Evolutionary conservation across 2,888 invertebrate species (phyloP), one percentile per base, ranked within the genome.

Genomic region (Andrena praecox): DNA sequence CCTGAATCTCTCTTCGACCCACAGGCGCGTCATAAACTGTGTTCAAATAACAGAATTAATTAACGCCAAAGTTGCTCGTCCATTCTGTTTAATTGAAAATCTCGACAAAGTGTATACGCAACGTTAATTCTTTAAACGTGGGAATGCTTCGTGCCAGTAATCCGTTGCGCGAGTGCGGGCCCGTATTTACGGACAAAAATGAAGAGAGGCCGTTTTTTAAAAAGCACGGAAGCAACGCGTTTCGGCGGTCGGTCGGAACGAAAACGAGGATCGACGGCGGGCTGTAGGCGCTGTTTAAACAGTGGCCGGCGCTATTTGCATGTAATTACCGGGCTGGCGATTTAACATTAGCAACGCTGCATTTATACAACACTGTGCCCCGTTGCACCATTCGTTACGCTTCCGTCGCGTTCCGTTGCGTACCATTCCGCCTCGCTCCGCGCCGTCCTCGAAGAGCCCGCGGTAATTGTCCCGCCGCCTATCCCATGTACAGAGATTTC

Each of bases 311-410:
- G 87, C 86, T 91, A 92, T 91, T 92, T 91, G 87, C 91, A 89
- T 91, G 88, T 90, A 92, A 91, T 92, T 91, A 91, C 89, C 82
- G 81, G 85, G 66, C 86, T 89, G 89, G 85, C 89, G 88, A 90
- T 91, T 91, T 90, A 90, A 90, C 90, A 90, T 91, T 90, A 91
- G 88, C 88, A 86, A 88, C 86, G 87, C 89, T 89, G 87, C 90
- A 89, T 91, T 91, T 90, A 88, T 89, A 90, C 89, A 85, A 77
- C 85, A 84, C 77, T 86, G 85, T 74, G 86, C 86, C 79, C 85
- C 86, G 88, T 85, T 85, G 83, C 87, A 76, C 80, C 87, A 82
- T 85, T 85, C 85, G 89, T 90, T 90, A 84, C 89, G 87, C 84
- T 90, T 86, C 83, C 88, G 85, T 85, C 80, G 68, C 78, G 74